These are phyloP conservation scores for Chrysolina oricalcia DNA, from an alignment of 2,888 invertebrate genomes.

Conservation along the genomic window DNA sequence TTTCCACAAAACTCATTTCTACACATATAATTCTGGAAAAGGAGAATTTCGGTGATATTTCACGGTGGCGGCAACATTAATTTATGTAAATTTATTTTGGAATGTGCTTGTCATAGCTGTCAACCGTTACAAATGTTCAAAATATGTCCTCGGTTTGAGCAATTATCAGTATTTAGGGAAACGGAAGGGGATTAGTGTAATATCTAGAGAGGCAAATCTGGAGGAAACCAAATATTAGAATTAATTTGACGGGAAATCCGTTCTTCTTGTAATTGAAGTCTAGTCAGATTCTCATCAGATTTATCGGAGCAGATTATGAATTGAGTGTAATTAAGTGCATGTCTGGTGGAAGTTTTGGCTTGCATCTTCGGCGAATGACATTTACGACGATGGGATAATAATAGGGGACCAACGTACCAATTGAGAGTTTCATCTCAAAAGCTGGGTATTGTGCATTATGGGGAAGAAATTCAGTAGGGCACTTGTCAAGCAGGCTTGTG, in stretches of 20 bases:
- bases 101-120: background rate
- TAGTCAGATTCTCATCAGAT: background rate
- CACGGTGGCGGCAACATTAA: background rate
- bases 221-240: conserved; percentile 2
- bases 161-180: background rate
- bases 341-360: too few relatives aligned
- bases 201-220: background rate
- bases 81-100: background rate
- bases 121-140: background rate
- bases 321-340: background rate
- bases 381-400: too few relatives aligned
- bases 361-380: too few relatives aligned
- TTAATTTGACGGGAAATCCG: background rate
- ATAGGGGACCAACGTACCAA: too few relatives aligned
- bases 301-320: background rate
- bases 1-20: background rate
- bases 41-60: background rate
- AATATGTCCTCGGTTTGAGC: background rate
- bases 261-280: conserved; percentile 6
- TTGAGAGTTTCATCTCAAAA: too few relatives aligned
- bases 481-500: too few relatives aligned
- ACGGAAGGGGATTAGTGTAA: background rate
- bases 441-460: too few relatives aligned
- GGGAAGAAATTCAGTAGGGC: too few relatives aligned
- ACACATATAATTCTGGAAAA: background rate